Base-by-base conservation (phyloP, 2,113 vertebrate genomes). In the Tenrec ecaudatus region DNA sequence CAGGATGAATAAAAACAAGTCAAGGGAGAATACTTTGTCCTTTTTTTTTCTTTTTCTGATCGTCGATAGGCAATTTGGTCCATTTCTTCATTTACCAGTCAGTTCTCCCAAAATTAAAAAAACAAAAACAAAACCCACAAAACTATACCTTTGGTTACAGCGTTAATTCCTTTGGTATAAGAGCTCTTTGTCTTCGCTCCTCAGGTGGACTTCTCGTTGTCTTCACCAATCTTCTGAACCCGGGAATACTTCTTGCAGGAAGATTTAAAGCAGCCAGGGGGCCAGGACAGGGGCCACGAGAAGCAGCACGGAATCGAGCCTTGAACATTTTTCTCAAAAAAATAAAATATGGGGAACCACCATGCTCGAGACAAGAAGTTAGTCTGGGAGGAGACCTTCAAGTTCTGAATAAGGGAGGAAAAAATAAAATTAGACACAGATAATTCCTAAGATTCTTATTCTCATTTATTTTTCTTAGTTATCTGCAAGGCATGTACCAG, bases 321-420 rank as follows among this genome's bases (percentile, higher is more conserved):
- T 95, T 99, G 99, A n/a, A 99, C 98, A 0, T 99, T 99, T 96
- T 98, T 99, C 98, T 99, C 99, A 6, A 99, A 98, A 94, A 99
- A 99, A 97, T 98, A 99, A 96, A 99, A 99, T 95, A 99, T 97
- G 3, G 99, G 99, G 97, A 99, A 99, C 99, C 99, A 99, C 99
- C 99, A 99, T 0, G 98, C 98, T 98, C 99, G 98, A 97, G 99
- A 99, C 94, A 99, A 98, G 97, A 99, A 99, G 96, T 99, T 99
- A 0, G 97, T 98, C 97, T 99, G 98, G 1, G 99, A 98, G 3
- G 99, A 99, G 33, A 98, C 98, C 97, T 99, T 99, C 96, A 99
- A 97, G 96, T 97, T 98, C 99, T 99, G 98, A 43, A 82, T 93
- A 60, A 88, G 86, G 36, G 0, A 29, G 29, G 40, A 23, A 86